These are phyloP conservation scores for Chaetodon trifascialis DNA, from an alignment of 2,113 vertebrate species.

Conservation along the genomic window DNA sequence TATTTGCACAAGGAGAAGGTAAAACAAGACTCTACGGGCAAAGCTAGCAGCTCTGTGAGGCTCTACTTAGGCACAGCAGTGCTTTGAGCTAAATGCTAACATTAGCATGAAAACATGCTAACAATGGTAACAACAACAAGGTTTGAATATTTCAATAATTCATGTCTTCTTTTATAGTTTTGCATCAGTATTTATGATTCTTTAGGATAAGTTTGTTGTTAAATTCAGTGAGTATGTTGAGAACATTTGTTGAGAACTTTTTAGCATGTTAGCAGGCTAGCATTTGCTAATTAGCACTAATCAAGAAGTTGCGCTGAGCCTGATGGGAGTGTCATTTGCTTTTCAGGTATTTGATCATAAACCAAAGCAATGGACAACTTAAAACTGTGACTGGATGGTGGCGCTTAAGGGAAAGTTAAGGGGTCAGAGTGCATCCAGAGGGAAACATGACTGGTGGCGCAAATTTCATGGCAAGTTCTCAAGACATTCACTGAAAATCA, in stretches of 20 bases:
- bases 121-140: neutral
- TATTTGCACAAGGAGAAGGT: constrained; percentile 6
- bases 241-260: neutral
- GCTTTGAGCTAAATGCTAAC: neutral
- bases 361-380: neutral
- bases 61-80: neutral
- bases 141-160: neutral
- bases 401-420: too few relatives aligned
- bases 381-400: neutral
- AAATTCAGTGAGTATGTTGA: neutral
- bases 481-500: neutral
- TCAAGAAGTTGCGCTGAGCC: neutral
- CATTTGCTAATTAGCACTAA: neutral
- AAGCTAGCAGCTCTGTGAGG: neutral
- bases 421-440: too few relatives aligned
- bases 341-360: neutral
- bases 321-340: neutral
- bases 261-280: neutral
- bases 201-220: neutral
- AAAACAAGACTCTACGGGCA: neutral
- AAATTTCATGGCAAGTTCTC: neutral
- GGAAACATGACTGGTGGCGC: neutral
- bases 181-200: neutral
- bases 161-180: neutral
- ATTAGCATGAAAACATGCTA: neutral